phyloP scores from a whole-genome alignment of 92 coral and sea anemone genomes.

The Zoanthus sociatus region DNA sequence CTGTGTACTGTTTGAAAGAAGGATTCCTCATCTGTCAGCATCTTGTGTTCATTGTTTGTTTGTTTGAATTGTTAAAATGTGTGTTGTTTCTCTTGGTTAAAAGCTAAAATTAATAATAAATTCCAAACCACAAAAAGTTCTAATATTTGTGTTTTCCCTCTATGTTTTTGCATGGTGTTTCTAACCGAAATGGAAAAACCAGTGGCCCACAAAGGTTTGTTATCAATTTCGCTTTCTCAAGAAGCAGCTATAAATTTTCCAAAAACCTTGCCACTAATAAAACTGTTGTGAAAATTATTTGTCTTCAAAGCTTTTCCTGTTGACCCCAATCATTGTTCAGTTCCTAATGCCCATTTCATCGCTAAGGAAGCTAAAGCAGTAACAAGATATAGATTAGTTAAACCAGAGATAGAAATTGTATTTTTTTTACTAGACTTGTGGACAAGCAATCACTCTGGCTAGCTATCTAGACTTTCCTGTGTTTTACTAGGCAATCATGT shows the following conservation, averaged over 20 bases:
- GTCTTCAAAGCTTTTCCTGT: no score
- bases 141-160: conserved; percentile 44
- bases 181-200: conserved; percentile 41
- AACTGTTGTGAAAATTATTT: not conserved
- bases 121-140: conserved; percentile 1
- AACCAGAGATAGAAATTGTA: no score
- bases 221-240: conserved; percentile 8
- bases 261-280: not conserved
- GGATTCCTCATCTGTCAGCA: not conserved
- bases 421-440: no score
- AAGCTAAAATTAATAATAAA: not conserved
- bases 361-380: no score
- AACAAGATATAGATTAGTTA: no score
- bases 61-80: not conserved
- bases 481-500: no score
- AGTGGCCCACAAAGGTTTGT: conserved; percentile 49
- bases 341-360: no score
- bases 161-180: conserved; percentile 23
- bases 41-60: not conserved
- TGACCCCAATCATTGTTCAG: no score
- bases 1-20: not conserved
- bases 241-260: not conserved
- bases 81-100: not conserved
- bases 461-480: no score
- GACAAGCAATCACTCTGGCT: no score